Base-by-base conservation (phyloP, 1,140 invertebrate species). In the Leptinotarsa undecemlineata region DNA sequence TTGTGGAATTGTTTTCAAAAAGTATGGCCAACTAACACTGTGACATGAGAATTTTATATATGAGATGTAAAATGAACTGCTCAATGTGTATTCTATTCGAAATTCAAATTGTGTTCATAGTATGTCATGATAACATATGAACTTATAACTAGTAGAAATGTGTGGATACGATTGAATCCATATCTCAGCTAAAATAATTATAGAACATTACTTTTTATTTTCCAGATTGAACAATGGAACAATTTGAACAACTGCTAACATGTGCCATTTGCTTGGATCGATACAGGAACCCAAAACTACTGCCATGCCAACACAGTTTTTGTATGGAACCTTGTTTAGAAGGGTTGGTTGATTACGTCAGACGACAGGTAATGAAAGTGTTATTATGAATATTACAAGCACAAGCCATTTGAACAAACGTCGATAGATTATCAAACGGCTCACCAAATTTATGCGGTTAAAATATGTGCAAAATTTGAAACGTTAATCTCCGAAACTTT, bases 261-360 rank as follows among this genome's bases (percentile, higher is more conserved):
- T 99, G 98, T 88, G 95, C 96, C 84, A 97, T 99, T 81, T 99
- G 98, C 85, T 87, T 99, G 84, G 98, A 99, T 87, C 90, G 97
- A 79, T 99, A 95, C 87, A 91, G 96, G 82, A 97, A 97, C 86
- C 98, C 98, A 47, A 99, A 99, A 88, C 88, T 99, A 81, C 87
- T 99, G 81, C 98, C 98, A 92, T 99, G 98, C 86, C 98, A 99
- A 88, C 98, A 99, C 90, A 99, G 97, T 77, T 99, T 98, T 87
- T 99, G 98, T 86, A 96, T 98, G 92, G 95, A 97, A 82, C 97
- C 96, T 48, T 99, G 97, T 86, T 95, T 98, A 92, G 97, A 98
- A 86, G 96, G 96, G 71, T 90, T 98, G 60, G 95, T 97, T 79
- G 97, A 98, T 88, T 97, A 98, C 84, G 95, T 97, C 66, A 89